phyloP scores from a whole-genome alignment of 2,113 vertebrate genomes.

The Tragelaphus strepsiceros region DNA sequence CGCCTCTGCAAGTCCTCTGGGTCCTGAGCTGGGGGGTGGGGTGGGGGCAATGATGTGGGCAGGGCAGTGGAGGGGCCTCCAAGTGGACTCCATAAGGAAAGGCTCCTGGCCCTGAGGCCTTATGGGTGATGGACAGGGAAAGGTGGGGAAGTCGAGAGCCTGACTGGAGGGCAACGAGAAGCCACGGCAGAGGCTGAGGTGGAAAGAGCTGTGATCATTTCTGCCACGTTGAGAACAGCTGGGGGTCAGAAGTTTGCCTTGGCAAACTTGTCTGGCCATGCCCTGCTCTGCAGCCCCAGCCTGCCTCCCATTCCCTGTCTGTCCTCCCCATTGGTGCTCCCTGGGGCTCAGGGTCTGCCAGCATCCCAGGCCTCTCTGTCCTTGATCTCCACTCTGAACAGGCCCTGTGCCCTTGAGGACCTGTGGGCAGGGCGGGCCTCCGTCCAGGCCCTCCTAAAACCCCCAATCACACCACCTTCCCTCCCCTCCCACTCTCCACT shows the following conservation, averaged over 20 bases:
- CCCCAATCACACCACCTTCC: background rate
- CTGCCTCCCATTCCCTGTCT: background rate
- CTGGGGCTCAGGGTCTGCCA: background rate
- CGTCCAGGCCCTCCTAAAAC: background rate
- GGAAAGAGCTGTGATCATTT: background rate
- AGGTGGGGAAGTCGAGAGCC: background rate
- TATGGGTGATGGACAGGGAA: background rate
- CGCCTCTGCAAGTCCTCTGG: fast-evolving
- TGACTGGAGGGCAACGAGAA: background rate
- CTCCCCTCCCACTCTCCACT: background rate
- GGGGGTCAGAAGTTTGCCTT: fast-evolving
- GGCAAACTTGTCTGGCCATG: background rate
- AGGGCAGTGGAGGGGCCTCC: background rate
- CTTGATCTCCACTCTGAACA: background rate
- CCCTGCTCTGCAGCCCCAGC: background rate
- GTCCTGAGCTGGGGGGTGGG: background rate
- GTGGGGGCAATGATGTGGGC: fast-evolving
- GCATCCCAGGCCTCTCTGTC: background rate
- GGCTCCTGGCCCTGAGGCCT: background rate
- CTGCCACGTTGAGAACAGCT: fast-evolving
- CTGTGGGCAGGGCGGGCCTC: background rate
- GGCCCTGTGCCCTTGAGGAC: background rate
- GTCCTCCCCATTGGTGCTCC: too few species aligned
- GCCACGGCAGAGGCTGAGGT: background rate
- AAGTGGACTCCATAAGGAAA: background rate